Conservation (phyloP, 2,888 invertebrate species). For the Prosopocoilus inquinatus region DNA sequence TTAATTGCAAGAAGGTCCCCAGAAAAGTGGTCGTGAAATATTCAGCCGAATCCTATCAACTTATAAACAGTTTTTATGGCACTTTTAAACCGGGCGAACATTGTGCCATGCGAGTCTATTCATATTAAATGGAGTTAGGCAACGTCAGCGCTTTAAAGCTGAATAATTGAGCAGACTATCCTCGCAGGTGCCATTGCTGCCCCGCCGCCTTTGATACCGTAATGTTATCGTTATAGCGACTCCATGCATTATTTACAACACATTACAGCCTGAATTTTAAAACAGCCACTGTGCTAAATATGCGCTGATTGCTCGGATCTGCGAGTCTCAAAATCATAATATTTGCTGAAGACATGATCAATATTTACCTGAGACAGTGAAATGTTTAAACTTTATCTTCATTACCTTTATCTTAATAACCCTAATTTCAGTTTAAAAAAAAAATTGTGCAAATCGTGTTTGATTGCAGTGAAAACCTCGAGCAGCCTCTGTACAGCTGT, state of each 20-base stretch:
- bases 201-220: slow-evolving; percentile 31
- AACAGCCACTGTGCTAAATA: slow-evolving; percentile 11
- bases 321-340: background rate
- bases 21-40: slow-evolving; percentile 32
- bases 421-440: too few species aligned
- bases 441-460: too few species aligned
- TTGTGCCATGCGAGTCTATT: slow-evolving; percentile 47
- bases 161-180: slow-evolving; percentile 48
- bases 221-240: slow-evolving; percentile 32
- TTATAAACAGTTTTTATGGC: slow-evolving; percentile 38
- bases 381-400: too few species aligned
- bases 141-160: slow-evolving; percentile 47
- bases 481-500: too few species aligned
- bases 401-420: too few species aligned
- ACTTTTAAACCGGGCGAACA: slow-evolving; percentile 36
- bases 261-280: slow-evolving; percentile 37
- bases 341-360: too few species aligned
- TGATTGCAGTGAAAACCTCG: too few species aligned
- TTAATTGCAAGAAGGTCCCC: background rate
- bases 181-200: slow-evolving; percentile 47
- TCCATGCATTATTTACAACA: slow-evolving; percentile 38
- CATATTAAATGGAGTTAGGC: slow-evolving; percentile 50
- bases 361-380: too few species aligned
- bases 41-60: slow-evolving; percentile 35
- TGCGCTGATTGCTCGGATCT: slow-evolving; percentile 13